A percentile compares a stretch with the other conserved stretches of the same genome.
These are phyloP conservation scores for Ptychadena robeensis DNA, from an alignment of 2,797 vertebrate genomes.

Conservation along the genomic window DNA sequence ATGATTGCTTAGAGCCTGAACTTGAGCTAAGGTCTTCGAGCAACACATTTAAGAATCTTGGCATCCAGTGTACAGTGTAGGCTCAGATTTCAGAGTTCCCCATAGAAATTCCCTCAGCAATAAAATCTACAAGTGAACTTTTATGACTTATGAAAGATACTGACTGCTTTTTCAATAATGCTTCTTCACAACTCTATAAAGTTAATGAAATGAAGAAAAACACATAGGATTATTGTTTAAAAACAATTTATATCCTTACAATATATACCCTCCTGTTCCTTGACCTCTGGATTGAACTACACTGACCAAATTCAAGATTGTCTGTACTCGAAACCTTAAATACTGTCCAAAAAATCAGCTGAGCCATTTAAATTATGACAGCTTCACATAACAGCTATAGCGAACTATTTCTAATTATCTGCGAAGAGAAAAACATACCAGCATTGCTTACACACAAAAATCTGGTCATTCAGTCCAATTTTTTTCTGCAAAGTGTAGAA, in stretches of 20 bases:
- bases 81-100: slow-evolving; percentile 59
- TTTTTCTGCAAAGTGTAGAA: too few species aligned
- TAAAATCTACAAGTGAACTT: slow-evolving; percentile 58
- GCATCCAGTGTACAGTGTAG: slow-evolving; percentile 33
- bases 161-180: slow-evolving; percentile 49
- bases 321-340: neutral
- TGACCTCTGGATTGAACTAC: slow-evolving; percentile 21
- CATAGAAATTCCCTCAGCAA: slow-evolving; percentile 56
- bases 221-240: slow-evolving; percentile 47
- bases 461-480: neutral
- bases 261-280: neutral
- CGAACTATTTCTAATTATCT: slow-evolving; percentile 18
- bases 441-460: neutral
- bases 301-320: slow-evolving; percentile 25
- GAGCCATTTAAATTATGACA: slow-evolving; percentile 23
- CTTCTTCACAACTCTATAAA: slow-evolving; percentile 49
- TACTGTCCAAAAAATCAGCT: slow-evolving; percentile 30
- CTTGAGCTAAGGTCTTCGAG: slow-evolving; percentile 49
- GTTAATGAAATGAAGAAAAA: slow-evolving; percentile 51
- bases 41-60: slow-evolving; percentile 54
- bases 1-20: slow-evolving; percentile 45
- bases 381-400: slow-evolving; percentile 8
- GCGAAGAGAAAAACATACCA: neutral
- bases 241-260: slow-evolving; percentile 30
- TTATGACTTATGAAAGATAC: slow-evolving; percentile 53